A percentile compares a stretch with the other conserved stretches of the same genome.
Evolutionary conservation across 2,888 invertebrate species (phyloP).

Genomic region (Hecatera dysodea): DNA sequence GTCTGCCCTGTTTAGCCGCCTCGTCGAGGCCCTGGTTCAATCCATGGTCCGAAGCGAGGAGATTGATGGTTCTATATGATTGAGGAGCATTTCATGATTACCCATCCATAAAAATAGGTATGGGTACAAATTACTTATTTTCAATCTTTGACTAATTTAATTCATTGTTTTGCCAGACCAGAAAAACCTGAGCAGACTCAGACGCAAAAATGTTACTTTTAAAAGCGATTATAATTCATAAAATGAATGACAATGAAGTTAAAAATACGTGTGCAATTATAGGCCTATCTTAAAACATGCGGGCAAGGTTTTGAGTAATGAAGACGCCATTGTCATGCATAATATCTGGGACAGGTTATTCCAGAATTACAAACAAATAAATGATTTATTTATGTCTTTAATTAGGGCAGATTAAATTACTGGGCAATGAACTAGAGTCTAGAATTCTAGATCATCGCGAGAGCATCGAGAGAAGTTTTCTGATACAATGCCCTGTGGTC

Average conservation of each 20-base stretch:
- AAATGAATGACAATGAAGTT: slow-evolving; percentile 52
- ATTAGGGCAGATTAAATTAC: too few relatives aligned
- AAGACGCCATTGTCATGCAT: slow-evolving; percentile 48
- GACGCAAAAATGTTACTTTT: slow-evolving; percentile 5
- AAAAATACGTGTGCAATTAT: slow-evolving; percentile 54
- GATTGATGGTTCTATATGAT: too few relatives aligned
- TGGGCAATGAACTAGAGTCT: too few relatives aligned
- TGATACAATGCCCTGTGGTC: too few relatives aligned
- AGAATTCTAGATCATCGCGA: too few relatives aligned
- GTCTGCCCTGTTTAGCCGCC: too few relatives aligned
- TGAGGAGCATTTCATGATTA: too few relatives aligned
- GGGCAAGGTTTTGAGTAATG: slow-evolving; percentile 56
- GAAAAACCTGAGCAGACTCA: not conserved
- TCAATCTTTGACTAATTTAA: not conserved
- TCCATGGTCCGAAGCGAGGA: too few relatives aligned
- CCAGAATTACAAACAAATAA: slow-evolving; percentile 4
- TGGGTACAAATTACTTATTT: too few relatives aligned
- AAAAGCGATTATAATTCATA: slow-evolving; percentile 12
- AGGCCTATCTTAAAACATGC: slow-evolving; percentile 53
- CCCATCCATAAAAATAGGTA: too few relatives aligned
- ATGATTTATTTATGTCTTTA: not conserved
- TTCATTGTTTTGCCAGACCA: not conserved
- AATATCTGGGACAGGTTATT: slow-evolving; percentile 37
- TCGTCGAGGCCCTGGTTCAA: too few relatives aligned
- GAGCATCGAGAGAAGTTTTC: too few relatives aligned